A percentile compares a stretch with the other conserved stretches of the same genome.
Evolutionary conservation across 2,113 vertebrate species (phyloP).

Genomic region (Chaetura pelagica): DNA sequence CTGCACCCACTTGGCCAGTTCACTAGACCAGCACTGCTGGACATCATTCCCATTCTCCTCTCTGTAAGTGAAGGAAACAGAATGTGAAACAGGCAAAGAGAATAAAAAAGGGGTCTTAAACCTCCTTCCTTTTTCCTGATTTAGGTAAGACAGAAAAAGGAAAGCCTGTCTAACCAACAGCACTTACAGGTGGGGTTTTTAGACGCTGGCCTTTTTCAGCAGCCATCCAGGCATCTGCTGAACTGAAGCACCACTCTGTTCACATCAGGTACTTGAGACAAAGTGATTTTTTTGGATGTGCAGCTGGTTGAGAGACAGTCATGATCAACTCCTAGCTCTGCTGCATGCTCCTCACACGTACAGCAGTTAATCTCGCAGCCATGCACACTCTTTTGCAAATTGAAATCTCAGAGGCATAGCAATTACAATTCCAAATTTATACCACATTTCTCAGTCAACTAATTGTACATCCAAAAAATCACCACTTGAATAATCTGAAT

Average conservation of each 20-base stretch:
- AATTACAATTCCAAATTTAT: slow-evolving; percentile 67
- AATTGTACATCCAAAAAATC: slow-evolving; percentile 68
- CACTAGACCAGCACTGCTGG: not conserved
- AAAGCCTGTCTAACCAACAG: not conserved
- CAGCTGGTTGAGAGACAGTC: not conserved
- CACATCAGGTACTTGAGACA: not conserved
- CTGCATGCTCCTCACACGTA: not conserved
- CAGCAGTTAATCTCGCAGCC: slow-evolving; percentile 47
- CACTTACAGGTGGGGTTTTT: not conserved
- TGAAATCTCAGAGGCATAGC: slow-evolving; percentile 55
- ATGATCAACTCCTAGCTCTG: not conserved
- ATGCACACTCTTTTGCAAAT: slow-evolving; percentile 50
- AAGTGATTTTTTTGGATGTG: not conserved
- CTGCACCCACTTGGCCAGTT: not conserved
- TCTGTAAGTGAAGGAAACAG: not conserved
- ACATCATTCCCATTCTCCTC: not conserved
- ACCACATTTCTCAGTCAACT: slow-evolving; percentile 54
- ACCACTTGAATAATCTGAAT: slow-evolving; percentile 69
- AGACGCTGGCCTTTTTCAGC: not conserved
- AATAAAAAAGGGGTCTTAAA: not conserved
- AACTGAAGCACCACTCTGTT: not conserved
- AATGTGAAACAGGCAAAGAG: not conserved
- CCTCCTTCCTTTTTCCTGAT: not conserved
- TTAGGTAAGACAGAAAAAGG: not conserved
- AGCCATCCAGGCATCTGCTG: not conserved